Evolutionary conservation across 2,888 invertebrate species (phyloP).

Genomic region (Chironomus riparius): DNA sequence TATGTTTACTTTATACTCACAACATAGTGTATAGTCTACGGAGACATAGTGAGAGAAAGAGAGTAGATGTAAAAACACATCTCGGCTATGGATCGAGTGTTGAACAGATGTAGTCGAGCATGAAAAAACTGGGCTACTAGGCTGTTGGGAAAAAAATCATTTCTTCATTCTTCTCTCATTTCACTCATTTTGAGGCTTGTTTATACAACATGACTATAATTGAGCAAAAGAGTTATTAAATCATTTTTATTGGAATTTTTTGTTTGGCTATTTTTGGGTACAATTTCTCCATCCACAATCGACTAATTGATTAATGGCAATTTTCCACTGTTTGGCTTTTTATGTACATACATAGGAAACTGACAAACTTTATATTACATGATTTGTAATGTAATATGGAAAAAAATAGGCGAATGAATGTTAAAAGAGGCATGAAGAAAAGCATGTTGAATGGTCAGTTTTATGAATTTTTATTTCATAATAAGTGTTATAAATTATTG

Average conservation of each 20-base stretch:
- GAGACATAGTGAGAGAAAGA: too few relatives aligned
- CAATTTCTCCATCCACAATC: background rate
- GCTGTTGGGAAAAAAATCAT: background rate
- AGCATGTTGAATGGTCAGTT: too few relatives aligned
- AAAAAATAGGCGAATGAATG: too few relatives aligned
- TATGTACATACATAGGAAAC: background rate
- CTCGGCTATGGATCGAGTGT: too few relatives aligned
- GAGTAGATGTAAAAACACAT: too few relatives aligned
- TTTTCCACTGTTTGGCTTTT: conserved; percentile 1
- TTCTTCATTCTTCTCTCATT: background rate
- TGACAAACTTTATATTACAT: background rate
- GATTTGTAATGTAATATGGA: too few relatives aligned
- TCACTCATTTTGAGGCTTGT: too few relatives aligned
- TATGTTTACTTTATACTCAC: too few relatives aligned
- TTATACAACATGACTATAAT: too few relatives aligned
- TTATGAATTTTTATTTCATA: background rate
- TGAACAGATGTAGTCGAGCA: background rate
- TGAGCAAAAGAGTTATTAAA: conserved; percentile 14
- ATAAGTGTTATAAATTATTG: conserved; percentile 24
- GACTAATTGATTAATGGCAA: conserved; percentile 25
- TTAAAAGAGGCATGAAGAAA: too few relatives aligned
- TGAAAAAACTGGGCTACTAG: background rate
- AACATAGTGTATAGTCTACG: too few relatives aligned
- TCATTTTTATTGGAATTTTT: conserved; percentile 11
- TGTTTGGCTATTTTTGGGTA: background rate